phyloP scores from a whole-genome alignment of 2,113 vertebrate genomes.

The Mustelus asterias region DNA sequence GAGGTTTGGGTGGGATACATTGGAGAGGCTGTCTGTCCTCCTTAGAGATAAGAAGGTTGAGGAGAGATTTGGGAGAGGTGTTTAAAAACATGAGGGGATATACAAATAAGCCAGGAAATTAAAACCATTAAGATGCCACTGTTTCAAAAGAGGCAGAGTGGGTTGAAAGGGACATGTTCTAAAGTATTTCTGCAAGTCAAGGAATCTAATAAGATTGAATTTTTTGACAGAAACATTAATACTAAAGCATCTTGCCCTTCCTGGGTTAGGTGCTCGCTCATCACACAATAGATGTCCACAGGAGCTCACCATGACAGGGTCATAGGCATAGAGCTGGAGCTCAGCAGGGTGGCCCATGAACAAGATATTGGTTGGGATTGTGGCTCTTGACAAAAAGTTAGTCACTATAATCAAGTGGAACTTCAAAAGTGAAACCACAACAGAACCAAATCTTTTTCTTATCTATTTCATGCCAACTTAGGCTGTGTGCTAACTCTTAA shows the following conservation, averaged over 20 bases:
- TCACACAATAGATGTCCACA: not conserved
- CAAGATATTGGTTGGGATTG: not conserved
- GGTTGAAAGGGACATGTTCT: not conserved
- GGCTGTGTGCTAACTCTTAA: constrained; percentile 12
- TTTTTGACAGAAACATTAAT: not conserved
- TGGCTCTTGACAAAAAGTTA: not conserved
- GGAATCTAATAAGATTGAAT: not conserved
- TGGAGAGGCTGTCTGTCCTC: too few relatives aligned
- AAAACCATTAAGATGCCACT: not conserved
- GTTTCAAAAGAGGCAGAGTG: not conserved
- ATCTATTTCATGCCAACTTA: not conserved
- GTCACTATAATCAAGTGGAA: not conserved
- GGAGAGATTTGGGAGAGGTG: too few relatives aligned
- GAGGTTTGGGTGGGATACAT: too few relatives aligned
- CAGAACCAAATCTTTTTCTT: not conserved
- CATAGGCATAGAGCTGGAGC: not conserved
- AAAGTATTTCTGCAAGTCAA: not conserved
- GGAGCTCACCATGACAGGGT: not conserved
- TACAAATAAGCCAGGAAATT: not conserved
- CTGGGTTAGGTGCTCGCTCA: not conserved
- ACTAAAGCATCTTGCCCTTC: not conserved
- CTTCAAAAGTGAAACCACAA: not conserved
- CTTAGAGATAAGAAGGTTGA: too few relatives aligned
- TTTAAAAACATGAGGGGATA: not conserved
- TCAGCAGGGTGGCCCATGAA: not conserved